These are phyloP conservation scores for Heterohyrax brucei DNA, from an alignment of 2,797 vertebrate species.

Conservation along the genomic window DNA sequence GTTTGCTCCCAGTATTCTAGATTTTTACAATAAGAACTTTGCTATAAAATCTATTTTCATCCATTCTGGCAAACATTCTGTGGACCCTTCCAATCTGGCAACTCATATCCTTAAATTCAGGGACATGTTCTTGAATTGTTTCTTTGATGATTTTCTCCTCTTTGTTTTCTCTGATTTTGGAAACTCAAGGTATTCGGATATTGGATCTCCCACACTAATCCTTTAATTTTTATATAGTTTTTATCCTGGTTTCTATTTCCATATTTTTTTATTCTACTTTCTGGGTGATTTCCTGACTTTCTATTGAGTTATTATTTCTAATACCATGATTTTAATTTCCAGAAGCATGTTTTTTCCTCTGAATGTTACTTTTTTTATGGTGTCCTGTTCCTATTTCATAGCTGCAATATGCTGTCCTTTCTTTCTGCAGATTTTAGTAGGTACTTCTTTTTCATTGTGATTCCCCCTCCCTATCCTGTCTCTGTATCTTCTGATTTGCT, in stretches of 20 bases:
- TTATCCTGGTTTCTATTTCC: slow-evolving; percentile 23
- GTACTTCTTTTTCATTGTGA: not conserved
- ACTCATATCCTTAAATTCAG: not conserved
- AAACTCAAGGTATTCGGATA: slow-evolving; percentile 22
- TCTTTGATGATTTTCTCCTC: slow-evolving; percentile 14
- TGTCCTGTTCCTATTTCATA: not conserved
- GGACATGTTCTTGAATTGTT: slow-evolving; percentile 21
- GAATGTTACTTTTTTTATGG: slow-evolving; percentile 22
- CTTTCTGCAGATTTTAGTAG: not conserved
- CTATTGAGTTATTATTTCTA: not conserved
- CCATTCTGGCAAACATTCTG: not conserved
- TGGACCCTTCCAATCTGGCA: not conserved
- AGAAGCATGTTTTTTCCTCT: slow-evolving; percentile 38
- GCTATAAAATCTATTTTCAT: slow-evolving; percentile 35
- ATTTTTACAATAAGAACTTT: not conserved
- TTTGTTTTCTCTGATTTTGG: slow-evolving; percentile 19
- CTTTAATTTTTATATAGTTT: slow-evolving; percentile 1
- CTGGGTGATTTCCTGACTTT: slow-evolving; percentile 20
- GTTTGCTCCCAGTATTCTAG: not conserved
- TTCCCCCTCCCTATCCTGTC: not conserved
- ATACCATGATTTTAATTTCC: not conserved
- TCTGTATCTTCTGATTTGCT: not conserved
- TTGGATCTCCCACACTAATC: not conserved
- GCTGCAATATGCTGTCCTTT: not conserved
- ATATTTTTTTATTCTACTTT: not conserved